Base-by-base conservation (phyloP, 1,140 invertebrate genomes). In the Thalassaphorura encarpata region DNA sequence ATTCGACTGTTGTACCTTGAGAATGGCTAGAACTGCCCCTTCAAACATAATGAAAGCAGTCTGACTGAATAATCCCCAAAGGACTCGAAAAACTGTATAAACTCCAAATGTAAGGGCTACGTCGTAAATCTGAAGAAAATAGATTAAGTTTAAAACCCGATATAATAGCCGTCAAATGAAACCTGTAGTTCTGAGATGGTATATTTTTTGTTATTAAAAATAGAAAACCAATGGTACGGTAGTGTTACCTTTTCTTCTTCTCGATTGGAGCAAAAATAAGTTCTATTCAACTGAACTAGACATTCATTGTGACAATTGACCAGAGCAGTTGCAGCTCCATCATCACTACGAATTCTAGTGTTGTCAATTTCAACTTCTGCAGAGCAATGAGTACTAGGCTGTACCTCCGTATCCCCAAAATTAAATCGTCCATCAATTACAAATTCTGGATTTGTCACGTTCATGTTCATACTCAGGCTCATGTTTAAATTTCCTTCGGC, bases 31-130 rank as follows among this genome's bases (percentile, higher is more conserved):
- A 1, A 85, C 83, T 16, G 85, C 85, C 11, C 85, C 85, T 72
- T 88, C 85, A 66, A 88, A 85, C 80, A 89, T 84, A 4, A 84
- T 82, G 64, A 83, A 85, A 1, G 82, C 79, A 4, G 84, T 87
- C 0, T 84, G 84, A 52, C 83, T 76, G 48, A 23, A 51, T 21
- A 74, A 68, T 13, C 82, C 80, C 42, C 87, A 80, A 57, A 86
- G 79, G 3, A 87, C 80, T 49, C 85, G 74, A 3, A 86, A 77
- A 24, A 73, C 69, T n/a, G 86, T 74, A 66, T 87, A 89, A 1
- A 79, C 65, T 83, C 85, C 87, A 67, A 87, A 87, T 0, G 84
- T 87, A 6, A 84, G 62, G 2, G 70, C 67, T 1, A 82, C 75
- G 63, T 85, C 78, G 41, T 80, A 73, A 56, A 82, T 80, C 52